A percentile compares a stretch with the other conserved stretches of the same genome.
Conservation (phyloP, 2,797 vertebrate species). For the Ptychadena robeensis region DNA sequence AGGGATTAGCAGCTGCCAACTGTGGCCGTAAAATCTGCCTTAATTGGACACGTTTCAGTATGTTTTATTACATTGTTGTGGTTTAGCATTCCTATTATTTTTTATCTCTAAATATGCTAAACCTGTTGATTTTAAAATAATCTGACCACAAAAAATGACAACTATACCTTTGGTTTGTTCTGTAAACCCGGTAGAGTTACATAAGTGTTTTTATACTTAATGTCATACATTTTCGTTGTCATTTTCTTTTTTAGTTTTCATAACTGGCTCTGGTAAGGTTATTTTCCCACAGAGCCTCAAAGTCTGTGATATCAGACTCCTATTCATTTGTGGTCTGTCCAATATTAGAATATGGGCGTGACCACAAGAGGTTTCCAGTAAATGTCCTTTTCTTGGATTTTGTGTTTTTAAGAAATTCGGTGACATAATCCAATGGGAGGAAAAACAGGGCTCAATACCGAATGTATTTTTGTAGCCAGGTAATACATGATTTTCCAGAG, state of each 20-base stretch:
- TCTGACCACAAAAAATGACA: neutral
- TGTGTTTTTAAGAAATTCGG: slow-evolving; percentile 30
- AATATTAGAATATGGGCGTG: slow-evolving; percentile 55
- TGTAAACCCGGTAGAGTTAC: slow-evolving; percentile 12
- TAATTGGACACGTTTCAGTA: neutral
- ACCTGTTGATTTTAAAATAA: neutral
- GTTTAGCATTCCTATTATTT: neutral
- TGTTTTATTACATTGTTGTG: slow-evolving; percentile 2
- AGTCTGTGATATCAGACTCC: slow-evolving; percentile 39
- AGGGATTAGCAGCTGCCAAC: slow-evolving; percentile 7
- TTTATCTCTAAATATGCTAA: neutral
- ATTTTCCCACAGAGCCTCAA: slow-evolving; percentile 42
- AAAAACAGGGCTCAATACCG: slow-evolving; percentile 26
- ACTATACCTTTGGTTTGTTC: neutral
- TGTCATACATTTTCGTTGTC: slow-evolving; percentile 21
- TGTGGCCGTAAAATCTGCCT: neutral
- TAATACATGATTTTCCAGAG: slow-evolving; percentile 34
- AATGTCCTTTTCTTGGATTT: slow-evolving; percentile 40
- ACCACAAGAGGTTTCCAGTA: slow-evolving; percentile 42
- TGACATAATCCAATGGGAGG: slow-evolving; percentile 33
- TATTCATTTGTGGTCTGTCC: slow-evolving; percentile 46
- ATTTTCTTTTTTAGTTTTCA: slow-evolving; percentile 19
- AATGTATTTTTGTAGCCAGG: slow-evolving; percentile 41
- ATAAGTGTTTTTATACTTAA: neutral
- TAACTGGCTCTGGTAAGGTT: slow-evolving; percentile 22